A percentile compares a stretch with the other conserved stretches of the same genome.
Evolutionary conservation across 2,888 invertebrate genomes (phyloP).

Genomic region (Nebria brevicollis): DNA sequence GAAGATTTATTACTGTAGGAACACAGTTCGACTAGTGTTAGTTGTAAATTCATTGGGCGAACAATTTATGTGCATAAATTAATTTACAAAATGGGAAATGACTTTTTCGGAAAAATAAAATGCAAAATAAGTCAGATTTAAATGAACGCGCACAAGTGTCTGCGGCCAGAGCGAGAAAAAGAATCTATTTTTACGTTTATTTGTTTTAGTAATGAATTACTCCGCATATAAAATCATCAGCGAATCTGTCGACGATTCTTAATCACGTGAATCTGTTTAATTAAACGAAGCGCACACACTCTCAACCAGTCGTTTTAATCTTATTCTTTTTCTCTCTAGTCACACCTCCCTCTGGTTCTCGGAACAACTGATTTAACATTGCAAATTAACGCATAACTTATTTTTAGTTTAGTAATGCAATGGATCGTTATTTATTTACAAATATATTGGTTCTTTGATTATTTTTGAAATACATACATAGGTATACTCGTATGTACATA

Average conservation of each 20-base stretch:
- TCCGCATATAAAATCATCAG: constrained; percentile 38
- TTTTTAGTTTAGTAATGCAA: background rate
- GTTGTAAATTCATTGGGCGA: background rate
- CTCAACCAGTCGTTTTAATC: constrained; percentile 5
- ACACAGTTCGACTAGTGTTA: background rate
- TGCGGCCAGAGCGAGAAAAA: background rate
- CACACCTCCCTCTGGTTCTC: background rate
- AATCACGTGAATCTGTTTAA: constrained; percentile 37
- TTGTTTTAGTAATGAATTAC: constrained; percentile 43
- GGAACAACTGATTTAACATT: background rate
- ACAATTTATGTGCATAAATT: constrained; percentile 45
- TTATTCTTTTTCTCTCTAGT: background rate
- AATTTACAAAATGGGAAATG: constrained; percentile 43
- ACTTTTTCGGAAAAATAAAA: constrained; percentile 28
- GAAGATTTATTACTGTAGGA: background rate
- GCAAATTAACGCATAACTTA: background rate
- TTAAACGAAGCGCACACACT: constrained; percentile 25
- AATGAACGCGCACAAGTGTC: constrained; percentile 32
- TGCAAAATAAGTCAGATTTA: constrained; percentile 31
- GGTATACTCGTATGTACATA: no score
- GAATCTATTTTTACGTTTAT: constrained; percentile 18
- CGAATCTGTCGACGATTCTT: constrained; percentile 35
- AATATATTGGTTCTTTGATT: no score
- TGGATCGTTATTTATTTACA: background rate
- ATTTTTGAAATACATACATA: no score